Percentiles rank a stretch among this genome's conserved stretches.
Evolutionary conservation across 2,797 vertebrate species (phyloP).

Genomic region (Clamator glandarius): DNA sequence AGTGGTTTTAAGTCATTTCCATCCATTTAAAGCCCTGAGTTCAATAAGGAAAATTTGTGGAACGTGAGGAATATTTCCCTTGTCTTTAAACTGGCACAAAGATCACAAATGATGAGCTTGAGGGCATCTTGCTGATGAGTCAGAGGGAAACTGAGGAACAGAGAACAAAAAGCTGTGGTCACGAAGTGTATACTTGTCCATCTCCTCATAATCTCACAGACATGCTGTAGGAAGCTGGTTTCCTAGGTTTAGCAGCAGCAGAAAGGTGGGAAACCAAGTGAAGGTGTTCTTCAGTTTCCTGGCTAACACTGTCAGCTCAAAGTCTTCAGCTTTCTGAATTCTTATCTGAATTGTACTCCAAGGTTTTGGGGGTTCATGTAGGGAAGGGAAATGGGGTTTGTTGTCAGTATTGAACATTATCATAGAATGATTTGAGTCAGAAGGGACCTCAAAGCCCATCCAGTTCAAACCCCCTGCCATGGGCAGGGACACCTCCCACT

Average conservation of each 20-base stretch:
- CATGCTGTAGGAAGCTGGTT: background rate
- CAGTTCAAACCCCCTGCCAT: too few relatives aligned
- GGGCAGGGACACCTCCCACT: too few relatives aligned
- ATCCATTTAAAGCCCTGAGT: background rate
- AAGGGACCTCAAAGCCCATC: too few relatives aligned
- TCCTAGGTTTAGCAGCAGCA: background rate
- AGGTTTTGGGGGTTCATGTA: background rate
- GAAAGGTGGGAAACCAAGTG: background rate
- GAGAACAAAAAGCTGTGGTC: background rate
- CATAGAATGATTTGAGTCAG: too few relatives aligned
- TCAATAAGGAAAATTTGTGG: background rate
- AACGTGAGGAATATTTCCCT: background rate
- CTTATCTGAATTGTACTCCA: background rate
- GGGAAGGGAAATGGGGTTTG: background rate
- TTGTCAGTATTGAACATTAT: fast-evolving
- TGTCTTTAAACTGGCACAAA: background rate
- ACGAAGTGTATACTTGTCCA: fast-evolving
- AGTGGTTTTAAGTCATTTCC: background rate
- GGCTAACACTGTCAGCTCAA: background rate
- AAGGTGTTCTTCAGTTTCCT: background rate
- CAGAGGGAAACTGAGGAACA: background rate
- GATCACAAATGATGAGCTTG: background rate
- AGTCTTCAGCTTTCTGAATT: background rate
- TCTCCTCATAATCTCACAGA: background rate
- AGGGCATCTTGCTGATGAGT: background rate